These are phyloP conservation scores for Sinodicranocentrus sp. DNA, from an alignment of 2,888 invertebrate species.

Conservation along the genomic window DNA sequence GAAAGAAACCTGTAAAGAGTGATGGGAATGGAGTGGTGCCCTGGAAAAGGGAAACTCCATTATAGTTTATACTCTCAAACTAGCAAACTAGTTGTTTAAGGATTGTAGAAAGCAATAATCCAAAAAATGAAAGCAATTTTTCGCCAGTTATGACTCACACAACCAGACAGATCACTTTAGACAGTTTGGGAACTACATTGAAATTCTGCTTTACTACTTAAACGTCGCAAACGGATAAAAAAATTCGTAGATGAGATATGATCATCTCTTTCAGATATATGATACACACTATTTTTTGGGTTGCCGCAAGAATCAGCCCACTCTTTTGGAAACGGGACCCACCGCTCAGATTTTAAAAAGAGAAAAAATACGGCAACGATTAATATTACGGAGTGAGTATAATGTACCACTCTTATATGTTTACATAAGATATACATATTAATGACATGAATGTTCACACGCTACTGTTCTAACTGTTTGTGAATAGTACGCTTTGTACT, in stretches of 20 bases:
- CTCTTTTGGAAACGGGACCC: conserved; percentile 62
- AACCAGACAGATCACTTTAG: not conserved
- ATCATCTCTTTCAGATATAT: conserved; percentile 41
- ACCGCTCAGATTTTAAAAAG: conserved; percentile 52
- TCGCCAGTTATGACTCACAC: conserved; percentile 14
- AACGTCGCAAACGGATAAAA: conserved; percentile 13
- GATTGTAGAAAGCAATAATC: conserved; percentile 30
- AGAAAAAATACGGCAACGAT: conserved; percentile 7
- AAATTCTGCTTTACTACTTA: conserved; percentile 8
- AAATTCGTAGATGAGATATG: conserved; percentile 24
- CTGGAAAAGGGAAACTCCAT: conserved; percentile 91
- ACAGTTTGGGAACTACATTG: not conserved
- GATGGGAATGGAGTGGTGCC: conserved; percentile 85
- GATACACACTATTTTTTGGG: conserved; percentile 56
- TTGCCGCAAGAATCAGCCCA: conserved; percentile 40
- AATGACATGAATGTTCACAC: not conserved
- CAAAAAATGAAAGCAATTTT: conserved; percentile 1
- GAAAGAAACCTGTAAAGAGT: conserved; percentile 70
- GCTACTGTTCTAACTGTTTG: conserved; percentile 22
- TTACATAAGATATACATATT: too few relatives aligned
- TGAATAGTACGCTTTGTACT: conserved; percentile 59
- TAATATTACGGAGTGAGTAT: not conserved
- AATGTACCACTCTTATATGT: not conserved
- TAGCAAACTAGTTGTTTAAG: not conserved
- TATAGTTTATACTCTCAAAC: conserved; percentile 77